A percentile compares a stretch with the other conserved stretches of the same genome.
Conservation (phyloP, 2,888 invertebrate species). For the Hypselothyrea guttata region DNA sequence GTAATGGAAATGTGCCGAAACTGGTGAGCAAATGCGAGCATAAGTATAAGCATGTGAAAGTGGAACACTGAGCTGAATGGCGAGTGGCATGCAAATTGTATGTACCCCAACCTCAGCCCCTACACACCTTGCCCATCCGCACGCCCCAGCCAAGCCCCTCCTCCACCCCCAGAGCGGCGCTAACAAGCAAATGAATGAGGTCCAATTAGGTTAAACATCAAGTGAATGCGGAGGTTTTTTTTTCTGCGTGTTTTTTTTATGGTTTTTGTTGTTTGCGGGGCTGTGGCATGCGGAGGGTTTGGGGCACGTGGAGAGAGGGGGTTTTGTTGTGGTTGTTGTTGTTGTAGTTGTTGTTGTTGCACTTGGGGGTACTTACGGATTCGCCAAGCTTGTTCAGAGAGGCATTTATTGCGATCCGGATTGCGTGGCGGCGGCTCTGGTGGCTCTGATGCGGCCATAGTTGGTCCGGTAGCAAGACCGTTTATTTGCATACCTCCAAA, state of each 20-base stretch:
- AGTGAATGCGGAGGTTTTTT: constrained; percentile 54
- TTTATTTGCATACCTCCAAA: constrained; percentile 82
- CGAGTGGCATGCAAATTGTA: constrained; percentile 66
- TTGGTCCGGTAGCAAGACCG: constrained; percentile 81
- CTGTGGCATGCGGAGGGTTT: constrained; percentile 24
- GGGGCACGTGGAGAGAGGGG: constrained; percentile 19
- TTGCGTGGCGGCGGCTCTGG: constrained; percentile 83
- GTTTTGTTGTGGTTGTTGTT: constrained; percentile 13
- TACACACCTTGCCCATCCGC: constrained; percentile 1
- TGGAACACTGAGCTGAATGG: constrained; percentile 45
- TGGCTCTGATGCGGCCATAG: constrained; percentile 82
- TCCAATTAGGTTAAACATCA: constrained; percentile 75
- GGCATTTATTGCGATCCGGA: constrained; percentile 83
- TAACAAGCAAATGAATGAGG: constrained; percentile 71
- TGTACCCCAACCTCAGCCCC: constrained; percentile 26
- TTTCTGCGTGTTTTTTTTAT: constrained; percentile 8
- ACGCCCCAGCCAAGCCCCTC: neutral
- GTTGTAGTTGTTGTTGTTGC: constrained; percentile 26
- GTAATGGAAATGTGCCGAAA: constrained; percentile 49
- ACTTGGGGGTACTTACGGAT: constrained; percentile 80
- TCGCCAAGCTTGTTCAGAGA: constrained; percentile 82
- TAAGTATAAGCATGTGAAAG: constrained; percentile 48
- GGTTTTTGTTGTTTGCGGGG: constrained; percentile 25
- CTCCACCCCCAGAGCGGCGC: constrained; percentile 28
- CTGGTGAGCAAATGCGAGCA: constrained; percentile 12